Percentiles rank a stretch among this genome's conserved stretches.
These are phyloP conservation scores for Oreochromis niloticus DNA, from an alignment of 2,113 vertebrate genomes.

Conservation along the genomic window DNA sequence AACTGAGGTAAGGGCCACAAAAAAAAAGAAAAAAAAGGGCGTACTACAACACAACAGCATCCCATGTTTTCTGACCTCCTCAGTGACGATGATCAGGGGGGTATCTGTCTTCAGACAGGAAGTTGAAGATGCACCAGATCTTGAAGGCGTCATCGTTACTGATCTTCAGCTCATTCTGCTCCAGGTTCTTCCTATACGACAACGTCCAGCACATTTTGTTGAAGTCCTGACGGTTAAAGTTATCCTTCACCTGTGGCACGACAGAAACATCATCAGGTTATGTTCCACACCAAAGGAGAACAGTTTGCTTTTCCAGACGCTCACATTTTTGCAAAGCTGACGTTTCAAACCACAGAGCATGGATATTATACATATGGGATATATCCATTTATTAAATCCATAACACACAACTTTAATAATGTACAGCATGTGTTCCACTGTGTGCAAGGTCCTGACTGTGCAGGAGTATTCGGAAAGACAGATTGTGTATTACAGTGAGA, in stretches of 20 bases:
- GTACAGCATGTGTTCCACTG: background rate
- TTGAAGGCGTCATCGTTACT: conserved; percentile 90
- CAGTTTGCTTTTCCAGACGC: background rate
- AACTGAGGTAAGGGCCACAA: background rate
- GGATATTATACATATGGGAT: background rate
- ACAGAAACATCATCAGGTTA: background rate
- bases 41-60: background rate
- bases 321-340: background rate
- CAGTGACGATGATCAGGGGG: conserved; percentile 87
- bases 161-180: conserved; percentile 77
- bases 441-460: background rate
- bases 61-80: conserved; percentile 80
- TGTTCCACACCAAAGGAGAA: background rate
- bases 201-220: conserved; percentile 98
- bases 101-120: conserved; percentile 93
- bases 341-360: background rate
- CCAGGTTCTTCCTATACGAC: conserved; percentile 88
- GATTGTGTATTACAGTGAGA: background rate
- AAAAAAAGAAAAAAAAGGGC: background rate
- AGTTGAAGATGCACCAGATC: conserved; percentile 98
- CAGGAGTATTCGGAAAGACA: background rate
- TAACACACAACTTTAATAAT: background rate
- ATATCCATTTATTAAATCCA: background rate
- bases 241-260: conserved; percentile 80
- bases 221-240: conserved; percentile 92